Evolutionary conservation across 2,888 invertebrate genomes (phyloP).

Genomic region (Philereme transversata): DNA sequence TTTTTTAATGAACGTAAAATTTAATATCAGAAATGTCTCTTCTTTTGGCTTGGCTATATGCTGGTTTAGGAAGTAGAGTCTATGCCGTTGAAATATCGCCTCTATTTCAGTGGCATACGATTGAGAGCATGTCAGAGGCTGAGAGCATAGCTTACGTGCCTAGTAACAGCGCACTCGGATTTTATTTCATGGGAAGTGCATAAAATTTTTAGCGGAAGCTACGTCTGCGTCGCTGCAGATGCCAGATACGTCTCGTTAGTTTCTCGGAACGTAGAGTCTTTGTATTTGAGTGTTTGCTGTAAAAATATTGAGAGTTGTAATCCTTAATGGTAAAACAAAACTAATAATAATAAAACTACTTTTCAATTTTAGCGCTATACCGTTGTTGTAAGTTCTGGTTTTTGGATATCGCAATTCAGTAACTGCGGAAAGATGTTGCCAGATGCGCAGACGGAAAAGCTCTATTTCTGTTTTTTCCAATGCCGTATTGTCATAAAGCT

Average conservation of each 20-base stretch:
- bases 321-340: no score
- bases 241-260: conserved; percentile 35
- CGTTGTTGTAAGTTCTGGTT: no score
- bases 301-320: neutral
- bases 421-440: no score
- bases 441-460: neutral
- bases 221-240: conserved; percentile 34
- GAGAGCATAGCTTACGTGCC: conserved; percentile 9
- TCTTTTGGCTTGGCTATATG: neutral
- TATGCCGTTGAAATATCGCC: conserved; percentile 11
- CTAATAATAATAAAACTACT: no score
- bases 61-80: conserved; percentile 1
- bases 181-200: conserved; percentile 40
- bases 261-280: conserved; percentile 18
- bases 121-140: conserved; percentile 4
- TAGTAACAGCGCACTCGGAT: conserved; percentile 27
- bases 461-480: neutral
- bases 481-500: neutral
- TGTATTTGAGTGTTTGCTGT: conserved; percentile 1
- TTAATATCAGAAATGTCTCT: conserved; percentile 6
- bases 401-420: no score
- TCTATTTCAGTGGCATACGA: conserved; percentile 13
- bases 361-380: no score
- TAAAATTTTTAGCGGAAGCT: conserved; percentile 42
- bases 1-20: conserved; percentile 15